Evolutionary conservation across 2,797 vertebrate species (phyloP).

Genomic region (Sus cebifrons): DNA sequence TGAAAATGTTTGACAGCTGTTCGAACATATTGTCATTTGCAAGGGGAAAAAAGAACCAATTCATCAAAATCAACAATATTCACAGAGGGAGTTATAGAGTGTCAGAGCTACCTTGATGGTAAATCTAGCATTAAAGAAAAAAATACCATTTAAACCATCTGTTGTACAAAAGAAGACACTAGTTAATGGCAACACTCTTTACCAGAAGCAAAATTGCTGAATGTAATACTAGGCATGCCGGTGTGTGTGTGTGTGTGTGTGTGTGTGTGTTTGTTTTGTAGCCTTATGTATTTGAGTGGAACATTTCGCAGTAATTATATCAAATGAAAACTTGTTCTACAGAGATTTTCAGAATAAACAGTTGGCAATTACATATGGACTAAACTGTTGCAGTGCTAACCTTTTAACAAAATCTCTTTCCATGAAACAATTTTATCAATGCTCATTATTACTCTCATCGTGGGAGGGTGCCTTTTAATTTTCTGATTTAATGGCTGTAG

Average conservation of each 20-base stretch:
- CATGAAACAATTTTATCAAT: constrained; percentile 8
- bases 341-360: constrained; percentile 58
- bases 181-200: constrained; percentile 35
- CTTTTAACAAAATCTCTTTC: constrained; percentile 54
- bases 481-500: background rate
- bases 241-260: background rate
- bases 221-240: constrained; percentile 6
- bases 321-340: background rate
- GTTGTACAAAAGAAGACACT: constrained; percentile 49
- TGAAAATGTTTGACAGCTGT: constrained; percentile 79
- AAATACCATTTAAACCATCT: constrained; percentile 59
- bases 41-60: constrained; percentile 63
- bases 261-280: background rate
- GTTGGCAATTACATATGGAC: constrained; percentile 3
- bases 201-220: constrained; percentile 35
- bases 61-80: constrained; percentile 72
- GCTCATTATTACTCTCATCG: background rate
- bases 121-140: constrained; percentile 15
- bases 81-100: constrained; percentile 63
- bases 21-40: constrained; percentile 77
- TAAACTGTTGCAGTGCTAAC: constrained; percentile 5
- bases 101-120: constrained; percentile 67
- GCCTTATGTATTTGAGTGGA: constrained; percentile 19
- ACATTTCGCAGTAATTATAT: constrained; percentile 65
- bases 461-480: background rate